phyloP scores from a whole-genome alignment of 2,888 invertebrate genomes.

The Cremastinae sp. region DNA sequence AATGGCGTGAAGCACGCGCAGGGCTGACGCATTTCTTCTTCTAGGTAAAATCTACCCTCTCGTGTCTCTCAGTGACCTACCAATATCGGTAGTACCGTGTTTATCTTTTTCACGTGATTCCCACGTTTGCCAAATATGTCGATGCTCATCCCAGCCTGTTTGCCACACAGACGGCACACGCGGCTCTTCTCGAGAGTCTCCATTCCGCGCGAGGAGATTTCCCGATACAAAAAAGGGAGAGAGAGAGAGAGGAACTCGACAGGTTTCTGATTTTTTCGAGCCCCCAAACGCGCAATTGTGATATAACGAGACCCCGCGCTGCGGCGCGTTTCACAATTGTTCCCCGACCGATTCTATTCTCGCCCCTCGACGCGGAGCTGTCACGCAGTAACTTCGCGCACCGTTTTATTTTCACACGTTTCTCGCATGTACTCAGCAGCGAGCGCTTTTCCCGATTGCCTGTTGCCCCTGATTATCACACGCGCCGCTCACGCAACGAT shows the following conservation, averaged over 20 bases:
- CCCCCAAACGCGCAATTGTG: background rate
- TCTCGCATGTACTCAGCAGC: conserved; percentile 14
- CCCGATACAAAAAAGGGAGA: background rate
- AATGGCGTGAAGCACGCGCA: too few species aligned
- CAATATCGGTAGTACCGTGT: conserved; percentile 76
- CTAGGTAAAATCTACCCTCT: too few species aligned
- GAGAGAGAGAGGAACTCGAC: background rate
- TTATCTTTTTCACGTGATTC: conserved; percentile 75
- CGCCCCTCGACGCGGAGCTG: background rate
- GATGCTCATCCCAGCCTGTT: conserved; percentile 72
- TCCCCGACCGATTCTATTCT: too few species aligned
- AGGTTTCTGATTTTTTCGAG: background rate
- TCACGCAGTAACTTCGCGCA: background rate
- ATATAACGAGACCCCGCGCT: too few species aligned
- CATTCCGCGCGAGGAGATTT: conserved; percentile 72
- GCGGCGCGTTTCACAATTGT: too few species aligned
- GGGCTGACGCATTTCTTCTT: too few species aligned
- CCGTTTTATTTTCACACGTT: conserved; percentile 30
- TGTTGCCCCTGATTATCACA: conserved; percentile 48
- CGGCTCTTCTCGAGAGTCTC: conserved; percentile 77
- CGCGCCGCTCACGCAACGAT: conserved; percentile 10
- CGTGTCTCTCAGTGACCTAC: too few species aligned
- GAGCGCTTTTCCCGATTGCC: conserved; percentile 50
- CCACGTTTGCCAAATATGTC: conserved; percentile 76
- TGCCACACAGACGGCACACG: conserved; percentile 77